These are phyloP conservation scores for Dioctria linearis DNA, from an alignment of 2,888 invertebrate genomes.

Conservation along the genomic window DNA sequence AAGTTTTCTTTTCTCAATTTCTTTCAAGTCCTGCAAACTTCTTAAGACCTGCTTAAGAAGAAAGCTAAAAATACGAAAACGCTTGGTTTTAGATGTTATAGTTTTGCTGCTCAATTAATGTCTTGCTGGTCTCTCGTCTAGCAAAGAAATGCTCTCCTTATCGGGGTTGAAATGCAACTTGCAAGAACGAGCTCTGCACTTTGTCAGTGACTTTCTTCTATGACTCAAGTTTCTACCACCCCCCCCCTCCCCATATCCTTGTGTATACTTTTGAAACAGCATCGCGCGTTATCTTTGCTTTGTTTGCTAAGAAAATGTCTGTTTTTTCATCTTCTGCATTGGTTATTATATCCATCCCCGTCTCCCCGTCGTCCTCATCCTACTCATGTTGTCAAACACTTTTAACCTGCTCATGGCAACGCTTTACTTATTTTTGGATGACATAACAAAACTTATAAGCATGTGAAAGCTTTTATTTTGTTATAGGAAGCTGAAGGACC, in stretches of 20 bases:
- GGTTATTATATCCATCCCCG: neutral
- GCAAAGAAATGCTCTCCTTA: neutral
- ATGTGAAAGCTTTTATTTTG: constrained; percentile 54
- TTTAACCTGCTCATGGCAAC: constrained; percentile 13
- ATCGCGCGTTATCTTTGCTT: neutral
- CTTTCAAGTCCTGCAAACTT: too few species aligned
- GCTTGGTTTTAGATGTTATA: neutral
- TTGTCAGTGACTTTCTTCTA: neutral
- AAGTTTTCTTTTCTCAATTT: neutral
- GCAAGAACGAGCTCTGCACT: neutral
- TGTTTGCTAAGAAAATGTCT: neutral
- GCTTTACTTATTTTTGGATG: constrained; percentile 34
- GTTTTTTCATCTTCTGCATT: neutral
- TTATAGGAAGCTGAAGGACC: neutral
- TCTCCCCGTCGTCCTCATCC: neutral
- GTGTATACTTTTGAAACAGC: neutral
- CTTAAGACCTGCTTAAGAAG: neutral
- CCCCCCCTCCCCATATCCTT: too few species aligned
- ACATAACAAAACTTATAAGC: constrained; percentile 45
- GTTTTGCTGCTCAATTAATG: neutral
- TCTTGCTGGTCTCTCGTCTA: neutral
- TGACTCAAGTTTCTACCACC: neutral
- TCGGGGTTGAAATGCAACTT: neutral
- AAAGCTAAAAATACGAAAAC: neutral
- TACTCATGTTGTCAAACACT: neutral